Conservation (phyloP, 1,140 invertebrate species). For the Drosophila nasuta region DNA sequence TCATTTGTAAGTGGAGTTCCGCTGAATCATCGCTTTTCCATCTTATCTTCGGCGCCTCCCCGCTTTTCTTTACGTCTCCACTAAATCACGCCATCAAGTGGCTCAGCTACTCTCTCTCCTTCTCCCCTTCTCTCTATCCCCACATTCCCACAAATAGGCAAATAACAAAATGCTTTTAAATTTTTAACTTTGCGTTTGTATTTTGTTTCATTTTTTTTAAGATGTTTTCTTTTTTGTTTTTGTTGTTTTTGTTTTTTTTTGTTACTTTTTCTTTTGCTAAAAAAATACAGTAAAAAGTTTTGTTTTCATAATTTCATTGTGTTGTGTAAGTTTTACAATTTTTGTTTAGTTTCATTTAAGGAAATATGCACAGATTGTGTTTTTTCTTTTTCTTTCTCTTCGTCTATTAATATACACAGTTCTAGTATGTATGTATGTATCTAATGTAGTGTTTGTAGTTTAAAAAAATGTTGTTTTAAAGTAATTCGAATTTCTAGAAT, state of each 20-base stretch:
- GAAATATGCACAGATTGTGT: constrained; percentile 79
- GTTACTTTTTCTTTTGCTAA: constrained; percentile 37
- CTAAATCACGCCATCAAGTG: constrained; percentile 60
- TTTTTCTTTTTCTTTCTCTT: constrained; percentile 50
- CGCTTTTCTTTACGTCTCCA: constrained; percentile 47
- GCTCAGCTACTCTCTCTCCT: neutral
- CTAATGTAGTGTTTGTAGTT: neutral
- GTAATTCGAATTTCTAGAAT: constrained; percentile 11
- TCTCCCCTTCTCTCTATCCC: no score
- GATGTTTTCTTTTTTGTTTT: constrained; percentile 42
- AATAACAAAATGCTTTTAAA: constrained; percentile 66
- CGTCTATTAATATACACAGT: constrained; percentile 63
- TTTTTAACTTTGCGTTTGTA: constrained; percentile 65
- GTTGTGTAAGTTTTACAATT: constrained; percentile 58
- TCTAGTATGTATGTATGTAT: constrained; percentile 12
- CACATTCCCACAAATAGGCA: constrained; percentile 16
- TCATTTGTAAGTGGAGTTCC: constrained; percentile 40
- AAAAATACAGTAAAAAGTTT: constrained; percentile 57
- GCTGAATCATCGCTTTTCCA: constrained; percentile 57
- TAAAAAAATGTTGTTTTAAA: constrained; percentile 1
- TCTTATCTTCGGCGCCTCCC: constrained; percentile 19
- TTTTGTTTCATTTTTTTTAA: constrained; percentile 45
- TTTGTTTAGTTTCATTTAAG: constrained; percentile 64
- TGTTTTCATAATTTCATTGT: constrained; percentile 42
- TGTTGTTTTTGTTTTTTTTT: constrained; percentile 37